A percentile compares a stretch with the other conserved stretches of the same genome.
These are phyloP conservation scores for Acrossocheilus wenchowensis DNA, from an alignment of 2,797 vertebrate species.

Conservation along the genomic window DNA sequence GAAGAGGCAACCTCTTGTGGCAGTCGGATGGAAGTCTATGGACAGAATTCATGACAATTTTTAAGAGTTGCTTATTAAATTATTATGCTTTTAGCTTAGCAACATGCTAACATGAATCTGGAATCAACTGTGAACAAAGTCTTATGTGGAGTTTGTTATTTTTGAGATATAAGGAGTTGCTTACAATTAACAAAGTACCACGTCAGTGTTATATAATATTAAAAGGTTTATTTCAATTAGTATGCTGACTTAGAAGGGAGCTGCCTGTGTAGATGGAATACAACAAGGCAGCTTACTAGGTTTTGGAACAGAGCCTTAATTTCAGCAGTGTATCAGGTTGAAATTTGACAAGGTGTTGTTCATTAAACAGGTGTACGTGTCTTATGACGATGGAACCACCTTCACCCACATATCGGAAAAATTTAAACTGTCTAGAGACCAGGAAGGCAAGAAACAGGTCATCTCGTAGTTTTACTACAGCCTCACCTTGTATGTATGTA, in stretches of 20 bases:
- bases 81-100: background rate
- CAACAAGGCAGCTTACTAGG: background rate
- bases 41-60: no score
- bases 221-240: background rate
- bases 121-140: background rate
- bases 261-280: no score
- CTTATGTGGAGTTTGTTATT: background rate
- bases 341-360: background rate
- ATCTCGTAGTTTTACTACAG: constrained; percentile 98
- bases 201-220: background rate
- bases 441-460: constrained; percentile 81
- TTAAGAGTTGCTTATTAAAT: background rate
- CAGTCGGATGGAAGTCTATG: no score
- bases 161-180: background rate
- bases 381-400: constrained; percentile 90
- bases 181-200: background rate
- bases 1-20: no score
- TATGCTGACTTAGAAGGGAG: background rate
- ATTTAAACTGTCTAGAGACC: constrained; percentile 78
- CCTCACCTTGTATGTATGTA: no score
- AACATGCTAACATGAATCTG: background rate
- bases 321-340: background rate
- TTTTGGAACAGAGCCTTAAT: background rate
- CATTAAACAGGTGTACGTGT: constrained; percentile 87
- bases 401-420: constrained; percentile 87